Percentiles rank a stretch among this genome's conserved stretches.
These are phyloP conservation scores for Conus ventricosus DNA, from an alignment of 1,140 invertebrate genomes.

Conservation along the genomic window DNA sequence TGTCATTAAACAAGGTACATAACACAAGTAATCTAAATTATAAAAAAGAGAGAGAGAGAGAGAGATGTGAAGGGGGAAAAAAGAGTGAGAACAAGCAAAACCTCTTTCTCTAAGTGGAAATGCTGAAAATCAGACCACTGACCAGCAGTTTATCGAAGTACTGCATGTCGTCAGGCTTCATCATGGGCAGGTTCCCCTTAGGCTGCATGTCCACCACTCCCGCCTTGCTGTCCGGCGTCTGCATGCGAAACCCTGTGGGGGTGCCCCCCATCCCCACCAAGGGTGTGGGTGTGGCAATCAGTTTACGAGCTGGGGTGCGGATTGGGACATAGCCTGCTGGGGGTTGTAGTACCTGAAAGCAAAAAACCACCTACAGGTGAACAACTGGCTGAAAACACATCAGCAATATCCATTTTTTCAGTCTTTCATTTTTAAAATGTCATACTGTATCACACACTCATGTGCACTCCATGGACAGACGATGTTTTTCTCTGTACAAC, in stretches of 20 bases:
- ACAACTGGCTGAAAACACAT: background rate
- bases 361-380: constrained; percentile 23
- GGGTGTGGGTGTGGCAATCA: constrained; percentile 98
- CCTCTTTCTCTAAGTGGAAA: too few relatives aligned
- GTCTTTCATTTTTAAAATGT: too few relatives aligned
- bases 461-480: too few relatives aligned
- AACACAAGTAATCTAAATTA: too few relatives aligned
- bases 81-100: too few relatives aligned
- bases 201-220: constrained; percentile 97
- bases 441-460: too few relatives aligned
- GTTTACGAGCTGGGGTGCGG: constrained; percentile 95
- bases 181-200: constrained; percentile 96
- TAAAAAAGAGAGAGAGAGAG: too few relatives aligned
- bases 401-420: too few relatives aligned
- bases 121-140: constrained; percentile 20
- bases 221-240: constrained; percentile 80
- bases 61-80: too few relatives aligned
- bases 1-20: too few relatives aligned
- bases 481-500: too few relatives aligned
- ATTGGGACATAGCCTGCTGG: constrained; percentile 98
- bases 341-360: constrained; percentile 83
- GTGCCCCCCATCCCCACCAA: constrained; percentile 84
- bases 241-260: constrained; percentile 96
- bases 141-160: constrained; percentile 98
- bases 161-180: constrained; percentile 99